Evolutionary conservation across 1,140 invertebrate species (phyloP).

Genomic region (Nixonia krombeini): DNA sequence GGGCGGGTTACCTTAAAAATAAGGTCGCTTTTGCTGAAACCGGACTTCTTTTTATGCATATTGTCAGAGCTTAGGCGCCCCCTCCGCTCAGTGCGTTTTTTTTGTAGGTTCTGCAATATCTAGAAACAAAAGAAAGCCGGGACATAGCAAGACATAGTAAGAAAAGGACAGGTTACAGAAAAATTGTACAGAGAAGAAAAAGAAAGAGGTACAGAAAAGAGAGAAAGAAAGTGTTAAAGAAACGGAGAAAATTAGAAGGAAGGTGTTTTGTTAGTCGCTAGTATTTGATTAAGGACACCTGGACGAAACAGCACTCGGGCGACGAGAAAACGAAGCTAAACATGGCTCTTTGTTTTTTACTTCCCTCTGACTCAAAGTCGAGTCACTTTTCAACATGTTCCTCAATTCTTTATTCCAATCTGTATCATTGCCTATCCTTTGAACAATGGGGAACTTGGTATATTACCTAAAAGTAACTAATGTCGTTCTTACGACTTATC

Average conservation of each 20-base stretch:
- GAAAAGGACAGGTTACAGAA: conserved; percentile 68
- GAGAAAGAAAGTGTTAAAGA: conserved; percentile 48
- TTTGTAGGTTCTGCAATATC: conserved; percentile 97
- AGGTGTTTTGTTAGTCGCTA: conserved; percentile 40
- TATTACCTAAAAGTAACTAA: too few species aligned
- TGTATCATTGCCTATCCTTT: neutral
- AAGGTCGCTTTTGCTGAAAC: conserved; percentile 94
- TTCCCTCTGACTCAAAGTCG: too few species aligned
- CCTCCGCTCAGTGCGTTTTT: conserved; percentile 95
- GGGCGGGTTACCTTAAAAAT: conserved; percentile 93
- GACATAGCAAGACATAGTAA: conserved; percentile 74
- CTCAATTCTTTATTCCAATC: neutral
- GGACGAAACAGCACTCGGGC: conserved; percentile 46
- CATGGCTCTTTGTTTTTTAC: conserved; percentile 35
- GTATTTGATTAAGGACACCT: conserved; percentile 39
- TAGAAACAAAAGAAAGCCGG: conserved; percentile 87
- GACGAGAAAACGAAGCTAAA: conserved; percentile 40
- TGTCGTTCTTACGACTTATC: too few species aligned
- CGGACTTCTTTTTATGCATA: conserved; percentile 89
- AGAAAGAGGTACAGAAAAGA: conserved; percentile 45
- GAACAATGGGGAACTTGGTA: neutral
- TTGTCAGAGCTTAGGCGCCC: conserved; percentile 90
- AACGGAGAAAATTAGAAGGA: conserved; percentile 33
- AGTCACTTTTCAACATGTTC: conserved; percentile 5
- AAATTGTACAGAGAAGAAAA: conserved; percentile 50